Evolutionary conservation across 2,888 invertebrate genomes (phyloP).

Genomic region (Acleris literana): DNA sequence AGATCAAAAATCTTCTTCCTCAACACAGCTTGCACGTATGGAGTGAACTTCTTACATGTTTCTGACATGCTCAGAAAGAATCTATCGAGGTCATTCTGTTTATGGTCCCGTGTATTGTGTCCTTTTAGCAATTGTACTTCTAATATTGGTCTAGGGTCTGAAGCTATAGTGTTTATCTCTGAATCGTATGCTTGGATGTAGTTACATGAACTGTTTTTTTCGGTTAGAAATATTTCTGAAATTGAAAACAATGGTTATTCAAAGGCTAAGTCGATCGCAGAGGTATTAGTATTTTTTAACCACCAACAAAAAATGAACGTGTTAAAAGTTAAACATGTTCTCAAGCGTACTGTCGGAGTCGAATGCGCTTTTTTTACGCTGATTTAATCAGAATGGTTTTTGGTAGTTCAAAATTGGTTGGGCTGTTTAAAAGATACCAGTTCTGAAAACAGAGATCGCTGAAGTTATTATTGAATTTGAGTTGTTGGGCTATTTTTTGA

Average conservation of each 20-base stretch:
- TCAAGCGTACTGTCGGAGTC: too few species aligned
- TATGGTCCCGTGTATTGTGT: background rate
- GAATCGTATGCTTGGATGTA: background rate
- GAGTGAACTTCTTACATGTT: constrained; percentile 1
- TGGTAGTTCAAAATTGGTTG: too few species aligned
- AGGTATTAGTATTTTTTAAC: too few species aligned
- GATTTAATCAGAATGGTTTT: too few species aligned
- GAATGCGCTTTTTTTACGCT: too few species aligned
- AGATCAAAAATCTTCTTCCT: background rate
- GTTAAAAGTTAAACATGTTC: too few species aligned
- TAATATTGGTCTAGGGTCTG: background rate
- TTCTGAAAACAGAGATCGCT: too few species aligned
- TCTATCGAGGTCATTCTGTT: background rate
- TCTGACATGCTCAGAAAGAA: background rate
- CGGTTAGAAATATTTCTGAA: background rate
- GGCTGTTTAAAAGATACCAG: too few species aligned
- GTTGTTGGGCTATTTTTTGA: too few species aligned
- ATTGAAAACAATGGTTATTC: background rate
- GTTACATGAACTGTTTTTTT: background rate
- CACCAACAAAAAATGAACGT: too few species aligned
- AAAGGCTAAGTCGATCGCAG: too few species aligned
- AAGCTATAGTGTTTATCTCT: background rate
- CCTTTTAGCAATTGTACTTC: background rate
- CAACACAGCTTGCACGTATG: background rate
- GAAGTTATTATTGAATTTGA: too few species aligned